Evolutionary conservation across 2,113 vertebrate species (phyloP).

Genomic region (Progne subis): DNA sequence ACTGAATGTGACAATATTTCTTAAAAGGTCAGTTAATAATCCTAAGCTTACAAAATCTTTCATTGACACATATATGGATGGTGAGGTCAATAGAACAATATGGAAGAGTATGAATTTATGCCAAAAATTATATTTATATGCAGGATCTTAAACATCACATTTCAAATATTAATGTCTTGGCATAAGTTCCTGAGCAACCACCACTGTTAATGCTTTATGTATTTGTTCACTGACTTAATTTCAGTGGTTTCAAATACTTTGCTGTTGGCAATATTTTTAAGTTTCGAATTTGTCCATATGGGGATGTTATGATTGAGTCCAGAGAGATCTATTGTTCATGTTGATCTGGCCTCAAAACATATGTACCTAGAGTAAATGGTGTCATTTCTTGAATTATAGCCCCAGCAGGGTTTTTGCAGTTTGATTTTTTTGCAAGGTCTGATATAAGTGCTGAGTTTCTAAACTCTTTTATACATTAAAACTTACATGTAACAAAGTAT

Average conservation of each 20-base stretch:
- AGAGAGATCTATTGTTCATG: constrained; percentile 9
- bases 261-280: constrained; percentile 36
- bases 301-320: background rate
- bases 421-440: constrained; percentile 9
- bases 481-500: background rate
- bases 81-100: background rate
- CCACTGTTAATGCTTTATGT: constrained; percentile 24
- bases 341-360: background rate
- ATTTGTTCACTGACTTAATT: constrained; percentile 47
- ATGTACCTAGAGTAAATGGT: constrained; percentile 33
- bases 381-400: constrained; percentile 12
- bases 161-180: constrained; percentile 34
- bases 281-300: constrained; percentile 22
- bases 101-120: constrained; percentile 7
- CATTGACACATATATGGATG: background rate
- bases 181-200: background rate
- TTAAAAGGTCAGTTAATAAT: background rate
- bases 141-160: constrained; percentile 1
- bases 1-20: background rate
- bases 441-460: background rate
- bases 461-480: background rate
- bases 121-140: background rate
- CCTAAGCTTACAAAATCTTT: background rate
- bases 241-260: constrained; percentile 42
- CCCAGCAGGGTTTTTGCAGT: background rate